These are phyloP conservation scores for Morone saxatilis DNA, from an alignment of 2,113 vertebrate species.

Conservation along the genomic window DNA sequence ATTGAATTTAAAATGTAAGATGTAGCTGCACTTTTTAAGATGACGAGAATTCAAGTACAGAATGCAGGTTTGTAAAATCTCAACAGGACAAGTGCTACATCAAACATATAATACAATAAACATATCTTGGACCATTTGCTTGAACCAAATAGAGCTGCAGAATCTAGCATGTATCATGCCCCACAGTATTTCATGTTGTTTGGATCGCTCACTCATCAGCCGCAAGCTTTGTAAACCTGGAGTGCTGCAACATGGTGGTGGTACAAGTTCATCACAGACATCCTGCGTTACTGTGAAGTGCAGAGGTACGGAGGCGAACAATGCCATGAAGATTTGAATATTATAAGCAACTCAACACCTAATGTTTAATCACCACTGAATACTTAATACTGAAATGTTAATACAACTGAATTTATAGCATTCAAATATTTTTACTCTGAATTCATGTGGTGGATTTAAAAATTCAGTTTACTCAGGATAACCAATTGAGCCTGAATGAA, in stretches of 20 bases:
- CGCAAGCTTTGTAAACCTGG: slow-evolving; percentile 49
- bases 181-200: slow-evolving; percentile 53
- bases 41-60: slow-evolving; percentile 19
- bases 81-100: slow-evolving; percentile 35
- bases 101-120: slow-evolving; percentile 15
- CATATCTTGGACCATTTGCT: slow-evolving; percentile 57
- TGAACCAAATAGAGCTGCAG: slow-evolving; percentile 67
- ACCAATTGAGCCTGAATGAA: neutral
- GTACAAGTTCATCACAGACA: slow-evolving; percentile 21
- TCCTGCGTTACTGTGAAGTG: slow-evolving; percentile 1
- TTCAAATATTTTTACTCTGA: neutral
- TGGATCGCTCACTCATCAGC: slow-evolving; percentile 30
- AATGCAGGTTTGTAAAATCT: slow-evolving; percentile 46
- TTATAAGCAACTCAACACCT: slow-evolving; percentile 1
- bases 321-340: neutral
- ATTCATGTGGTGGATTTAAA: neutral
- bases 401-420: neutral
- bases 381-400: neutral
- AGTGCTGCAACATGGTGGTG: slow-evolving; percentile 42
- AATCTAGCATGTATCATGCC: slow-evolving; percentile 70
- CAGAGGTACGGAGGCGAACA: slow-evolving; percentile 2
- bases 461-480: neutral
- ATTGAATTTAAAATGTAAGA: slow-evolving; percentile 51
- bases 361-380: neutral
- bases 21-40: slow-evolving; percentile 55